These are phyloP conservation scores for Oryzias dopingdopingensis DNA, from an alignment of 2,797 vertebrate species.

Conservation along the genomic window DNA sequence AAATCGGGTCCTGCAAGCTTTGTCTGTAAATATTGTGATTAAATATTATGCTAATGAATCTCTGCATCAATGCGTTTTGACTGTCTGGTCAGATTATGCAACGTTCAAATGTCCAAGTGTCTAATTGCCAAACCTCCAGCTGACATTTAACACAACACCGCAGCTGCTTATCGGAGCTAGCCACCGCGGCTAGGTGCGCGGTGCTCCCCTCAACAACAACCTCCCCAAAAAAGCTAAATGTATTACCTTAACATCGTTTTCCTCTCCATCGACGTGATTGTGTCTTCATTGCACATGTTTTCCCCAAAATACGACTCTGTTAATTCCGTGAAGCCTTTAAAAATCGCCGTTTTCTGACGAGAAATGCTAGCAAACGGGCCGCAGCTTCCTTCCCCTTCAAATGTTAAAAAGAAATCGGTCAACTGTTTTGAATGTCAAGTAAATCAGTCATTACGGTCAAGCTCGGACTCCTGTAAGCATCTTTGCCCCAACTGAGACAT, in stretches of 20 bases:
- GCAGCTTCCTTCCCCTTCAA: constrained; percentile 35
- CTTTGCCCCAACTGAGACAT: not conserved
- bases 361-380: constrained; percentile 14
- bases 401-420: constrained; percentile 17
- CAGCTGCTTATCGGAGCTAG: constrained; percentile 28
- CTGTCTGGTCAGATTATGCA: not conserved
- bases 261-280: constrained; percentile 35
- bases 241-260: constrained; percentile 50
- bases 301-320: constrained; percentile 6
- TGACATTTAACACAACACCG: constrained; percentile 14
- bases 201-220: not conserved
- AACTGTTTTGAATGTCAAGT: constrained; percentile 6
- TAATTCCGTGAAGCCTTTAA: constrained; percentile 8
- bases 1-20: constrained; percentile 14
- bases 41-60: not conserved
- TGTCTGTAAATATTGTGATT: constrained; percentile 5
- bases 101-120: constrained; percentile 25
- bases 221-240: not conserved
- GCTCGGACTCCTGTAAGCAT: not conserved
- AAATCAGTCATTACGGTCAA: not conserved
- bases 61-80: not conserved
- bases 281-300: constrained; percentile 27
- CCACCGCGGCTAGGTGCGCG: constrained; percentile 22
- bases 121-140: constrained; percentile 12
- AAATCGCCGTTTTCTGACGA: constrained; percentile 8